A percentile compares a stretch with the other conserved stretches of the same genome.
Conservation (phyloP, 2,888 invertebrate species). For the Philereme transversata region DNA sequence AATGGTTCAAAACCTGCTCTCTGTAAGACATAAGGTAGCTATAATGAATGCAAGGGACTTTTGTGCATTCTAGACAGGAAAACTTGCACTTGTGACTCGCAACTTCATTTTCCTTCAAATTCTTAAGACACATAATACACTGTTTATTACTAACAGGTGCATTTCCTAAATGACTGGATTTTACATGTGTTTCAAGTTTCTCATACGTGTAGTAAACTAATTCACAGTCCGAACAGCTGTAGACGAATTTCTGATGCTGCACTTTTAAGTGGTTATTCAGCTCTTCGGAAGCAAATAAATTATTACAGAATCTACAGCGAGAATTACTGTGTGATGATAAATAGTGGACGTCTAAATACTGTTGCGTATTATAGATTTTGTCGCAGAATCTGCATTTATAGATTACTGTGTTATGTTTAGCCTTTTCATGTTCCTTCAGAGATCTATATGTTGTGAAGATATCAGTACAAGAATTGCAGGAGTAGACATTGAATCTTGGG, state of each 20-base stretch:
- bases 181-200: constrained; percentile 50
- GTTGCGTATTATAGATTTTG: constrained; percentile 53
- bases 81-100: constrained; percentile 58
- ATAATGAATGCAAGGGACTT: constrained; percentile 57
- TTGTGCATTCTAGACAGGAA: constrained; percentile 53
- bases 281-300: constrained; percentile 41
- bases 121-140: constrained; percentile 55
- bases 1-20: constrained; percentile 52
- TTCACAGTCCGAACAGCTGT: constrained; percentile 53
- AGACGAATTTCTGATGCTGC: constrained; percentile 46
- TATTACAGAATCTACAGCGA: constrained; percentile 54
- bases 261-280: constrained; percentile 47
- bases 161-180: constrained; percentile 44
- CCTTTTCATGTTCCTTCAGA: constrained; percentile 54
- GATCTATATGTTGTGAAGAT: constrained; percentile 53
- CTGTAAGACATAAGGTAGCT: constrained; percentile 55
- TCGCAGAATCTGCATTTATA: constrained; percentile 53
- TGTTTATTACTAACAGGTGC: constrained; percentile 29
- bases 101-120: constrained; percentile 44
- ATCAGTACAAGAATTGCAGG: constrained; percentile 50
- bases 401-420: constrained; percentile 46
- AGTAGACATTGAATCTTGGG: constrained; percentile 45
- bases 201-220: constrained; percentile 51
- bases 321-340: constrained; percentile 47
- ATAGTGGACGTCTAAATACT: constrained; percentile 56